Percentiles rank a stretch among this genome's conserved stretches.
These are phyloP conservation scores for Diadophis punctatus DNA, from an alignment of 2,113 vertebrate species.

Conservation along the genomic window DNA sequence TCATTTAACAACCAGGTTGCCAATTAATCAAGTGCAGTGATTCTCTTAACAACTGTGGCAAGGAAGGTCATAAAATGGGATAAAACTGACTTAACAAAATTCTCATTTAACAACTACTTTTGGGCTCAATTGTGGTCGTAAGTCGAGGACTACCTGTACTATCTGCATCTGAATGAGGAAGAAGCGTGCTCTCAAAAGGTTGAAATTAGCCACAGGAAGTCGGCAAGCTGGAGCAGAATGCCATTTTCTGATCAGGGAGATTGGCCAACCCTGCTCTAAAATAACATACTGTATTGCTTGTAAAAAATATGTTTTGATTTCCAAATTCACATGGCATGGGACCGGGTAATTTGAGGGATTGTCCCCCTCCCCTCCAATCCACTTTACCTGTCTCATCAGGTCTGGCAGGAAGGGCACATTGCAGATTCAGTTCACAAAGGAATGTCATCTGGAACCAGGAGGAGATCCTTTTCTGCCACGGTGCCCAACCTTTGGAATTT, in stretches of 20 bases:
- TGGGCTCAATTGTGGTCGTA: not conserved
- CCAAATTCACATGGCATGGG: not conserved
- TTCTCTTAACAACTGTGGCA: not conserved
- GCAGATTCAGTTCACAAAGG: not conserved
- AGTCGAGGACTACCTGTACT: not conserved
- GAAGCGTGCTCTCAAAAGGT: not conserved
- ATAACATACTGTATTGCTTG: not conserved
- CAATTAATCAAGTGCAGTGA: not conserved
- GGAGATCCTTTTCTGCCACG: not conserved
- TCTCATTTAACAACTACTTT: not conserved
- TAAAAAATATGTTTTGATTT: not conserved
- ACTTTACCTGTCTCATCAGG: not conserved
- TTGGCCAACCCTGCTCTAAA: not conserved
- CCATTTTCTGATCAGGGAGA: not conserved
- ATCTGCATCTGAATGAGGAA: not conserved
- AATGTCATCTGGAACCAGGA: not conserved
- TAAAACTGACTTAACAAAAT: not conserved
- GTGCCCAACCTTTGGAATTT: not conserved
- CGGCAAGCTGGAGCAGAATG: not conserved
- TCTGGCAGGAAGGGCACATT: not conserved
- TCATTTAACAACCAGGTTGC: not conserved
- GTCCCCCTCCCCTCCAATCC: not conserved
- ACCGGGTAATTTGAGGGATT: not conserved
- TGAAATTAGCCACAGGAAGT: not conserved
- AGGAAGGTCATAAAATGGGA: not conserved